Percentiles rank a stretch among this genome's conserved stretches.
These are phyloP conservation scores for Pammene fasciana DNA, from an alignment of 2,888 invertebrate species.

Conservation along the genomic window DNA sequence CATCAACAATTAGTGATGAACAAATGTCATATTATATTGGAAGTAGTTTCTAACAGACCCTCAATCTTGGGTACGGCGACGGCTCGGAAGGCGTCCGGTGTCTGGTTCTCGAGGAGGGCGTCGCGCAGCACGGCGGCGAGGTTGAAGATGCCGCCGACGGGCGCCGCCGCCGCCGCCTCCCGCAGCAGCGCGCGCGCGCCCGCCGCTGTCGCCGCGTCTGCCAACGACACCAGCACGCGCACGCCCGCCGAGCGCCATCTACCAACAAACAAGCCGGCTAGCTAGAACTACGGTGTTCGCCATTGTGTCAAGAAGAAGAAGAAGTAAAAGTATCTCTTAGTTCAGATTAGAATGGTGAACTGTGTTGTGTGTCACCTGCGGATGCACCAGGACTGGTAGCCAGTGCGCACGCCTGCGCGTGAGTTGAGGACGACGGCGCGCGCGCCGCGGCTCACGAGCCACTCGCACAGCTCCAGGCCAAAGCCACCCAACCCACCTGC, in stretches of 20 bases:
- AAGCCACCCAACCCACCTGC: not conserved
- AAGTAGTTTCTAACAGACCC: constrained; percentile 58
- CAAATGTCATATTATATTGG: not conserved
- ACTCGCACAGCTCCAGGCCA: not conserved
- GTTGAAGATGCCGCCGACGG: constrained; percentile 95
- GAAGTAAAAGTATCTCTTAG: no score
- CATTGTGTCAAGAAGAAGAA: no score
- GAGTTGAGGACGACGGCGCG: constrained; percentile 93
- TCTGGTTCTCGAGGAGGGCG: constrained; percentile 93
- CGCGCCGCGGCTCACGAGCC: constrained; percentile 84
- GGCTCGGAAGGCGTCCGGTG: constrained; percentile 89
- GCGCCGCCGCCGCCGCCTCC: constrained; percentile 79
- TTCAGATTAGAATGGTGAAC: no score
- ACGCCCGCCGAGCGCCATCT: constrained; percentile 85
- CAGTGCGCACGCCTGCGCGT: constrained; percentile 93
- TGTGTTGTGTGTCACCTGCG: constrained; percentile 64
- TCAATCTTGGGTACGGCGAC: constrained; percentile 94
- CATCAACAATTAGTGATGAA: not conserved
- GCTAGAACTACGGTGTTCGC: no score
- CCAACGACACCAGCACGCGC: constrained; percentile 85
- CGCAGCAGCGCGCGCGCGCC: constrained; percentile 81
- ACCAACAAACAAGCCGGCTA: not conserved
- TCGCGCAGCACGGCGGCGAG: constrained; percentile 96
- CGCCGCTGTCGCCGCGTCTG: constrained; percentile 83
- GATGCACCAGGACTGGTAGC: constrained; percentile 89